Evolutionary conservation across 2,888 invertebrate species (phyloP), one percentile per base, ranked within the genome.

Genomic region (Chalcis sispes): DNA sequence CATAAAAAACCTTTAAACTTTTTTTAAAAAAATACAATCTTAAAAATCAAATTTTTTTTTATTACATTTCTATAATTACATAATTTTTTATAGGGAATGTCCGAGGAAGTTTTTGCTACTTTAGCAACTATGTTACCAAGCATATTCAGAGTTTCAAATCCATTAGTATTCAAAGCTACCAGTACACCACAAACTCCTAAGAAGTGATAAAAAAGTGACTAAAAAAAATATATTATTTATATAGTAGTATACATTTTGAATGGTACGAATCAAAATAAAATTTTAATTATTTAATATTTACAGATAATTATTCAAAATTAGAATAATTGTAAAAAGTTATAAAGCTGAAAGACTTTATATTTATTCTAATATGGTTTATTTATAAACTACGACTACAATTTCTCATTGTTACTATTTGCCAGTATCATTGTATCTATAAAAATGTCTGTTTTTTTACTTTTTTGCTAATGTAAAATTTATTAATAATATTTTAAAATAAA

Each of bases 71-170:
- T 13, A 42, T 42, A 8, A 42, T 56, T 15, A 13, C 2, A n/a
- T 29, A n/a, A 46, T 50, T 67, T 67, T 82, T 89, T 89, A 61
- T 83, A 93, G 90, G 94, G 94, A 52, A 93, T 96, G 85, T 95
- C 96, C 0, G 94, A 94, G 83, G 95, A 95, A 83, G 92, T 96
- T 42, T 97, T 97, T 87, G 91, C 92, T 48, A 93, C 94, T 64
- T 90, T 98, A 73, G 94, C 96, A 2, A 93, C 94, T 70, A 95
- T 98, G 94, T 91, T 98, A 82, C 97, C 98, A 27, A 93, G 94
- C 85, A 97, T 98, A 81, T 99, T 98, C 90, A 92, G 98, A 79
- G 93, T 97, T 50, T 96, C 98, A n/a, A 98, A 97, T 90, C 97
- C 98, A 2, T 92, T 98, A 83, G 93, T 95, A 84, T 91, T 94